Base-by-base conservation (phyloP, 2,797 vertebrate species). In the Tachyglossus aculeatus region DNA sequence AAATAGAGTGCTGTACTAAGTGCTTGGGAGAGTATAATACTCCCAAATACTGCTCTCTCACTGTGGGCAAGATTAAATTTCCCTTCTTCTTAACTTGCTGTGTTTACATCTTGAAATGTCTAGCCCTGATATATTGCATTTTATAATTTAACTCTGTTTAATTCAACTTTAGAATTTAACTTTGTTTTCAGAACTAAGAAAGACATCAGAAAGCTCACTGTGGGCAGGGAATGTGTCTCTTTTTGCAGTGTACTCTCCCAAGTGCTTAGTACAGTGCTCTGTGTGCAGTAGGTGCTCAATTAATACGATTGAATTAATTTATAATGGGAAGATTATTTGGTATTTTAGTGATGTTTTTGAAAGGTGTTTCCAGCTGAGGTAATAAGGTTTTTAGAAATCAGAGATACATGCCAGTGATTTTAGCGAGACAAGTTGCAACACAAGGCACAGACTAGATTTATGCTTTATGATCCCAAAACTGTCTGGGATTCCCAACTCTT, bases 151-250 rank as follows among this genome's bases (percentile, higher is more conserved):
- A 77, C 41, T 77, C 82, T 80, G 39, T 77, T 13, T 71, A n/a
- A n/a, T n/a, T n/a, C n/a, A n/a, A n/a, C n/a, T 82, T 79, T 85
- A 82, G 85, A 76, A 76, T 81, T 86, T 83, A 48, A 77, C 41
- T 77, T 82, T 80, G 39, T 77, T 13, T 71, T 52, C 67, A 64
- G 80, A 80, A 80, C 78, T 82, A 88, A 87, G 80, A 83, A 82
- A 64, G 51, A 3, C 21, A 24, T n/a, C n/a, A n/a, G n/a, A n/a
- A n/a, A n/a, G n/a, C n/a, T n/a, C n/a, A n/a, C n/a, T n/a, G n/a
- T n/a, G n/a, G n/a, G n/a, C n/a, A n/a, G n/a, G n/a, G n/a, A n/a
- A n/a, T n/a, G n/a, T n/a, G n/a, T n/a, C n/a, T n/a, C n/a, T n/a
- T n/a, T n/a, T n/a, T n/a, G n/a, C n/a, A n/a, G n/a, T n/a, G n/a